Conservation (phyloP, 2,113 vertebrate species). For the Eulemur macaco region DNA sequence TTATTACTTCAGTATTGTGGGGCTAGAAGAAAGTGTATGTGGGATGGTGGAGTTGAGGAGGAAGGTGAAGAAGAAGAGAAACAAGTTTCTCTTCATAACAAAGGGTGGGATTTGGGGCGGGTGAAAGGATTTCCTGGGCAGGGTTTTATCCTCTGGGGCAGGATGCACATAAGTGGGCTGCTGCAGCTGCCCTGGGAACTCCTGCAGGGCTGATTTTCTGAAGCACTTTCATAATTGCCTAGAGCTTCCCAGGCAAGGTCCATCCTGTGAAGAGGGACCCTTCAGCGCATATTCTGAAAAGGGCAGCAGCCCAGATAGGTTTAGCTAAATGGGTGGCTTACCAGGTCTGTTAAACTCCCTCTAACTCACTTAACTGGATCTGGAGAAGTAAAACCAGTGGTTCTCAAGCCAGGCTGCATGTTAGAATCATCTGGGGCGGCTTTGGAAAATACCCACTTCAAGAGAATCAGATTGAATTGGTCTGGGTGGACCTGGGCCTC, state of each 20-base stretch:
- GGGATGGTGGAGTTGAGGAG: neutral
- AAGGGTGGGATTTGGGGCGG: neutral
- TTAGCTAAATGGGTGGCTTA: neutral
- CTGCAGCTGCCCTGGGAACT: neutral
- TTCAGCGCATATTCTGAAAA: neutral
- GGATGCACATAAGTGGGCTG: neutral
- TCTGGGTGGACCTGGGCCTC: neutral
- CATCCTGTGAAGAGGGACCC: neutral
- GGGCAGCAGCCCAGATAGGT: neutral
- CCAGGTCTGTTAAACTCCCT: neutral
- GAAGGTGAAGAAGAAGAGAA: neutral
- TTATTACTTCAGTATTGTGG: neutral
- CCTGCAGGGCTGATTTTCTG: neutral
- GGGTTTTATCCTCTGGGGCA: neutral
- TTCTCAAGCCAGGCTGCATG: neutral
- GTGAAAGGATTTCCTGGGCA: neutral
- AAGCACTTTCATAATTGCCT: neutral
- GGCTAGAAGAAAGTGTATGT: neutral
- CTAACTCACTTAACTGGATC: neutral
- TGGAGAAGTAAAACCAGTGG: neutral
- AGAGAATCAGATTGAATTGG: neutral
- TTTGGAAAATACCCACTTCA: neutral
- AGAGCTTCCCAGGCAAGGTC: neutral
- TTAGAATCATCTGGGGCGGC: neutral
- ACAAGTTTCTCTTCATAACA: neutral